Evolutionary conservation across 2,113 vertebrate genomes (phyloP).

Genomic region (Rhinopithecus roxellana): DNA sequence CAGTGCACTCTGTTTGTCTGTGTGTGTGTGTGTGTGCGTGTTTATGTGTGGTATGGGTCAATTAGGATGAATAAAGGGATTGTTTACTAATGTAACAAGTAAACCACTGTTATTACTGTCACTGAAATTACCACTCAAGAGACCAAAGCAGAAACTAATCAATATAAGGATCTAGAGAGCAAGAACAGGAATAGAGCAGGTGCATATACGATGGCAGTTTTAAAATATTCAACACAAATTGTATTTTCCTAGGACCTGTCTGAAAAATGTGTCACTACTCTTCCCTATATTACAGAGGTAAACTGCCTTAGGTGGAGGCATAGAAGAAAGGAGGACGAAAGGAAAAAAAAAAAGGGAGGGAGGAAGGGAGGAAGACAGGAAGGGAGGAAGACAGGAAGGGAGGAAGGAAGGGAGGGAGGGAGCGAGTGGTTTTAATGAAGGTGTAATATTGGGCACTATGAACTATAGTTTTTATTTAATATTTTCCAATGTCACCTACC

Average conservation of each 20-base stretch:
- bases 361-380: background rate
- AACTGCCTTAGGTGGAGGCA: background rate
- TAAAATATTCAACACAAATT: background rate
- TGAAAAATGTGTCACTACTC: background rate
- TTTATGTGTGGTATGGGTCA: background rate
- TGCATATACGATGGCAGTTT: background rate
- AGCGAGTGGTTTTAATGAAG: background rate
- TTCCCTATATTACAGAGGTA: background rate
- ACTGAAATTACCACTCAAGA: slow-evolving; percentile 33
- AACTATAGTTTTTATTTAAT: background rate
- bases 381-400: background rate
- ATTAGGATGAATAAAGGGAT: slow-evolving; percentile 1
- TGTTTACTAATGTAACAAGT: background rate
- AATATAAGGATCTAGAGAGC: background rate
- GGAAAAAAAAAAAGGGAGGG: rapidly evolving
- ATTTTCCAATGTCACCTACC: background rate
- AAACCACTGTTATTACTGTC: slow-evolving; percentile 31
- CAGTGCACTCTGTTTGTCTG: background rate
- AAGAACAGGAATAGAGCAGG: background rate
- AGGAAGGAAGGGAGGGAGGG: rapidly evolving
- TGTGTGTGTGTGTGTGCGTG: background rate
- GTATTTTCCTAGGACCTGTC: background rate
- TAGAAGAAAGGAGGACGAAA: rapidly evolving
- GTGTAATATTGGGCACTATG: background rate
- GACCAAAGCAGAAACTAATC: slow-evolving; percentile 2